Conservation (phyloP, 2,113 vertebrate genomes). For the Hystrix cristata region DNA sequence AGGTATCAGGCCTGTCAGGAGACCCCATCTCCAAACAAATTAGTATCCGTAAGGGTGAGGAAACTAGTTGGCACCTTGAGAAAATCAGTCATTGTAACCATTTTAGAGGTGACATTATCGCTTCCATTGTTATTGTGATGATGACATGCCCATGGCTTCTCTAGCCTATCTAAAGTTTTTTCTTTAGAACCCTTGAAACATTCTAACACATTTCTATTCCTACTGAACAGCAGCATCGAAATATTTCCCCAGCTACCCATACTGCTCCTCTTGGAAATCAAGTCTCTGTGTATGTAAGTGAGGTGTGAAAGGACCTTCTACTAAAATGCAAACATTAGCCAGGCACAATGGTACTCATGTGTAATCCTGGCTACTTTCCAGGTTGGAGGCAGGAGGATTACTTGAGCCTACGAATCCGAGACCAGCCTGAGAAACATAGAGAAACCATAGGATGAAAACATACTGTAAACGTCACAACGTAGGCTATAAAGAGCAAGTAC, state of each 20-base stretch:
- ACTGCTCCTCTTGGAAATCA: neutral
- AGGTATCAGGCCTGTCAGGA: neutral
- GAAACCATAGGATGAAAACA: neutral
- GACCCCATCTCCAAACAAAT: neutral
- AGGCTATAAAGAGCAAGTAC: neutral
- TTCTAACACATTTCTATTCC: neutral
- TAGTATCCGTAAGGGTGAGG: neutral
- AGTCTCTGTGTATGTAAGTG: neutral
- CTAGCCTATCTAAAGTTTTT: neutral
- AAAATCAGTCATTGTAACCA: neutral
- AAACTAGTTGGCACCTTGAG: neutral
- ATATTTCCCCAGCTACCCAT: neutral
- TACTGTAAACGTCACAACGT: neutral
- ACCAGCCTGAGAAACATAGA: neutral
- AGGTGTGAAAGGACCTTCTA: neutral
- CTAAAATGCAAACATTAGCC: conserved; percentile 30
- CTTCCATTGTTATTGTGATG: neutral
- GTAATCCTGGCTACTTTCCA: neutral
- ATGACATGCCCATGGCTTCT: neutral
- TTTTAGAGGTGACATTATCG: neutral
- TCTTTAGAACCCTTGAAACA: neutral
- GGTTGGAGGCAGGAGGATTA: neutral
- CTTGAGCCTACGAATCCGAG: neutral
- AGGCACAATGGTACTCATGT: neutral
- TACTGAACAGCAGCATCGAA: neutral